phyloP scores from a whole-genome alignment of 2,113 vertebrate species.

The Gymnorhina tibicen region DNA sequence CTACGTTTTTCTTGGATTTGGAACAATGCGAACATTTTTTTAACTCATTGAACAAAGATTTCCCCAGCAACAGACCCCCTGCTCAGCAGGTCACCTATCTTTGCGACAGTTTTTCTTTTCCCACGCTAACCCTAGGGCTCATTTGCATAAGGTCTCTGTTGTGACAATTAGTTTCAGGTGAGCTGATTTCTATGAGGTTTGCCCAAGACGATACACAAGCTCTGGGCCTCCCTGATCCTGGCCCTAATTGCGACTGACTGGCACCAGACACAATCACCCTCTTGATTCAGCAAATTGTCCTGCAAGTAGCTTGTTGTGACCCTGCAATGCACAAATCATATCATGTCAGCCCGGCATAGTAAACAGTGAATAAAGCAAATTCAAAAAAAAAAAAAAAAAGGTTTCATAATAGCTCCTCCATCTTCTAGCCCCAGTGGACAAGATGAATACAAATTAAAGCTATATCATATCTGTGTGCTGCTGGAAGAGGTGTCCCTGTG shows the following conservation, averaged over 20 bases:
- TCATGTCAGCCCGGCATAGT: slow-evolving; percentile 83
- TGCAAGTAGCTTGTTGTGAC: slow-evolving; percentile 87
- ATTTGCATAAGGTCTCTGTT: slow-evolving; percentile 96
- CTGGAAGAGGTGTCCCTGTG: neutral
- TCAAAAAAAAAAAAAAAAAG: neutral
- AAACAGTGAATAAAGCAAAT: slow-evolving; percentile 76
- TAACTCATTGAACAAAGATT: slow-evolving; percentile 90
- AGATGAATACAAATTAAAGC: slow-evolving; percentile 46
- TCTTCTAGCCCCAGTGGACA: slow-evolving; percentile 48
- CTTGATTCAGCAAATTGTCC: slow-evolving; percentile 92
- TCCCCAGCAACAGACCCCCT: slow-evolving; percentile 91
- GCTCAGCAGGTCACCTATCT: slow-evolving; percentile 97
- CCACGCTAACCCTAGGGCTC: slow-evolving; percentile 97
- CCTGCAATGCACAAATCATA: slow-evolving; percentile 85
- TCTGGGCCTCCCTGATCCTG: slow-evolving; percentile 85
- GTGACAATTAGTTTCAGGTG: slow-evolving; percentile 99
- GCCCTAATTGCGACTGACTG: slow-evolving; percentile 99
- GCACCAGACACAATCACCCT: slow-evolving; percentile 96
- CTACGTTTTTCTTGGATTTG: slow-evolving; percentile 71
- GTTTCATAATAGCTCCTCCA: slow-evolving; percentile 49
- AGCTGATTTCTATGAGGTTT: slow-evolving; percentile 94
- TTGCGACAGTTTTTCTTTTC: slow-evolving; percentile 93
- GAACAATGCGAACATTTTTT: slow-evolving; percentile 86
- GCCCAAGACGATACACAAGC: slow-evolving; percentile 83
- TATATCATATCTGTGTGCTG: neutral